Conservation (phyloP, 2,113 vertebrate genomes). For the Notarius lentiginosus region DNA sequence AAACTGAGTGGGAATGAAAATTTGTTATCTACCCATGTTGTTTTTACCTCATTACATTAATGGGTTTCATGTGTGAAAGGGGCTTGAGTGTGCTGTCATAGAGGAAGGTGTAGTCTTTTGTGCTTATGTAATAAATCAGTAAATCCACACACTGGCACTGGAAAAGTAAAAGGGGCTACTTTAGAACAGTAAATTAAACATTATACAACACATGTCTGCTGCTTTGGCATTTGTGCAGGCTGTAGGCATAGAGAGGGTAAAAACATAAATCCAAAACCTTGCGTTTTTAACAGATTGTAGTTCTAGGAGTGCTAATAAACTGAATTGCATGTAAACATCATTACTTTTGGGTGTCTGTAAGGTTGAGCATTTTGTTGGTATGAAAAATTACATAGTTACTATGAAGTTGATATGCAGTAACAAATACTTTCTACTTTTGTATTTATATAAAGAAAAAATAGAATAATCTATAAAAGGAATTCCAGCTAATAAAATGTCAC, state of each 20-base stretch:
- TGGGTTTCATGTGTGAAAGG: too few relatives aligned
- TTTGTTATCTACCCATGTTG: too few relatives aligned
- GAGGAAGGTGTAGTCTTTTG: slow-evolving; percentile 20
- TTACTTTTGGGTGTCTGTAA: not conserved
- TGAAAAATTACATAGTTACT: slow-evolving; percentile 6
- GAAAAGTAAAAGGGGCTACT: slow-evolving; percentile 52
- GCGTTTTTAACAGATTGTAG: not conserved
- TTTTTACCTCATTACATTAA: too few relatives aligned
- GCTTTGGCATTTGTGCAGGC: not conserved
- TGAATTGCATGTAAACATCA: not conserved
- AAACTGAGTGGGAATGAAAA: too few relatives aligned
- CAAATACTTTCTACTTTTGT: not conserved
- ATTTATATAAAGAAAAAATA: not conserved
- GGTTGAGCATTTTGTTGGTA: not conserved
- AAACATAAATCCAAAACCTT: not conserved
- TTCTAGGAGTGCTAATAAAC: not conserved
- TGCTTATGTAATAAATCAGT: slow-evolving; percentile 43
- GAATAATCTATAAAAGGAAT: not conserved
- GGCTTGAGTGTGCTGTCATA: slow-evolving; percentile 38
- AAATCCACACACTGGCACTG: slow-evolving; percentile 35
- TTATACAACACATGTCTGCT: not conserved
- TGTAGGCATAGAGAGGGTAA: not conserved
- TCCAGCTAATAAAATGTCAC: slow-evolving; percentile 2
- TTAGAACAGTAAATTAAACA: slow-evolving; percentile 17
- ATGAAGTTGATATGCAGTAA: slow-evolving; percentile 20